phyloP scores from a whole-genome alignment of 2,888 invertebrate genomes.

The Rhogogaster chlorosoma region DNA sequence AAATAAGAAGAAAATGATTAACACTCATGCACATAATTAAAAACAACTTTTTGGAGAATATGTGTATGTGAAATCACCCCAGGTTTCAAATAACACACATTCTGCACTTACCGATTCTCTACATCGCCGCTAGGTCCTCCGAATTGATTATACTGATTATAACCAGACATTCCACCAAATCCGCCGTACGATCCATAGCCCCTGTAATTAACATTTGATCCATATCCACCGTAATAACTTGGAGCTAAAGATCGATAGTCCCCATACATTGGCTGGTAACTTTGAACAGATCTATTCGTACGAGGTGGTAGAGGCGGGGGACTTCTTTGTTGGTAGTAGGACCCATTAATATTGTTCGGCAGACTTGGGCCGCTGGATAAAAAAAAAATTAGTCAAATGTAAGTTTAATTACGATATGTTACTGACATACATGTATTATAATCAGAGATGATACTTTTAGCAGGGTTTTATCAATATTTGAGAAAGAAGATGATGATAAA shows the following conservation, averaged over 20 bases:
- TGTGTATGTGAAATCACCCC: neutral
- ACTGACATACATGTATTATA: neutral
- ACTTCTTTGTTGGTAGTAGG: conserved; percentile 48
- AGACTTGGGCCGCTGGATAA: conserved; percentile 20
- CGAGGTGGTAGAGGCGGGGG: conserved; percentile 74
- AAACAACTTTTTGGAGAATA: neutral
- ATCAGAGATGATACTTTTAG: neutral
- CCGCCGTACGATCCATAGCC: conserved; percentile 75
- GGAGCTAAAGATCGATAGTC: conserved; percentile 62
- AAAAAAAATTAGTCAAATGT: neutral
- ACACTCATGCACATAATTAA: neutral
- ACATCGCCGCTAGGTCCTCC: conserved; percentile 79
- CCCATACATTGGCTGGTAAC: conserved; percentile 63
- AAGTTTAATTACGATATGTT: neutral
- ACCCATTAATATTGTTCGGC: conserved; percentile 15
- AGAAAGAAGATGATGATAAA: neutral
- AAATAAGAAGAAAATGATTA: conserved; percentile 37
- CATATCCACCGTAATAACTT: conserved; percentile 68
- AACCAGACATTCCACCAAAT: conserved; percentile 60
- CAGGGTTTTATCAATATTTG: neutral
- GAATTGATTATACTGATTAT: conserved; percentile 63
- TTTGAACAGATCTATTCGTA: conserved; percentile 56
- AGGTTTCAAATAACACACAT: neutral
- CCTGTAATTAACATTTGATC: conserved; percentile 69
- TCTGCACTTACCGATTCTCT: conserved; percentile 81